Evolutionary conservation across 1,140 invertebrate species (phyloP), one percentile per base, ranked within the genome.

Genomic region (Geopemphigus sp.): DNA sequence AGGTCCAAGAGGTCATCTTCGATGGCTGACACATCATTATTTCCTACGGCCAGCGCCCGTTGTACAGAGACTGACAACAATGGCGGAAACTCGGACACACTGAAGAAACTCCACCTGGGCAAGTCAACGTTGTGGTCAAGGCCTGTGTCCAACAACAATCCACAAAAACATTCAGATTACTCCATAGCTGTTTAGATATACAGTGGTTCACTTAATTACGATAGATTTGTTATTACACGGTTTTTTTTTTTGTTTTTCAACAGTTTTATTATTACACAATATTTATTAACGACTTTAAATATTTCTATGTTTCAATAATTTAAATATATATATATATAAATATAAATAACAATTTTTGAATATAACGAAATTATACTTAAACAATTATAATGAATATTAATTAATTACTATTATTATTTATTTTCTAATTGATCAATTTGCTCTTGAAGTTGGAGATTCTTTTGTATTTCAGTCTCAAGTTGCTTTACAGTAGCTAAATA

Each of bases 401-500:
- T 56, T 56, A 8, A 56, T 56, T 56, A 17, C 19, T 54, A 54
- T 54, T 50, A 8, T 50, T 12, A 50, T 12, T 50, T 50, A 50
- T 14, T 50, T 11, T 50, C 14, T 50, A 80, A 29, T 24, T 19
- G 11, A 50, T 72, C 39, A 32, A 61, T 73, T 24, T 64, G 26
- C 45, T 72, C 56, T 59, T 81, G 63, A 24, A 72, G 70, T 14
- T 80, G 26, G 14, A 81, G 76, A 61, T 74, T 63, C 32, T 66
- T 68, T 80, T 64, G 61, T 24, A 80, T 50, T 84, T 93, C 91
- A 56, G 90, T 88, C 11, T 89, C 91, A 1, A 96, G 89, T 83
- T 95, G 92, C 84, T 92, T 92, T 24, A 96, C 89, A n/a, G 92
- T 92, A 22, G 91, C 90, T 29, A 93, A 93, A 85, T 96, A 97